These are phyloP conservation scores for Cerastoderma edule DNA, from an alignment of 2,888 invertebrate genomes.

Conservation along the genomic window DNA sequence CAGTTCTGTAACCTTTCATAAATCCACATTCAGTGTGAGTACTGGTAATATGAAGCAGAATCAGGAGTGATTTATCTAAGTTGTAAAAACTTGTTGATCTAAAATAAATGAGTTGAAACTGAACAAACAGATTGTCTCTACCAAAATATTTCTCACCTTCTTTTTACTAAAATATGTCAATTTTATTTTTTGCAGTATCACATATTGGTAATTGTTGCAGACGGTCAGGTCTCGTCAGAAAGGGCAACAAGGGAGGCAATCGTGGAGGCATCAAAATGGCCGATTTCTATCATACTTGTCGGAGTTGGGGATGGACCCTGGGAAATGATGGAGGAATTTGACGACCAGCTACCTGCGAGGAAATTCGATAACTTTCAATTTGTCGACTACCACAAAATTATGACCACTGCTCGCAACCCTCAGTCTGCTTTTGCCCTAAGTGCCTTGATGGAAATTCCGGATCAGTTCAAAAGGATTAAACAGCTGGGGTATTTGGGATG, in stretches of 20 bases:
- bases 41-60: no score
- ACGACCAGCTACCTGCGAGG: slow-evolving; percentile 84
- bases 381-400: slow-evolving; percentile 84
- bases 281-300: slow-evolving; percentile 85
- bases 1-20: no score
- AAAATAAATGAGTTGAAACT: no score
- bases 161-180: background rate
- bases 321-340: slow-evolving; percentile 85
- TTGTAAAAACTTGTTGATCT: no score
- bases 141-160: no score
- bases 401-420: slow-evolving; percentile 74
- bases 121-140: no score
- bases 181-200: slow-evolving; percentile 83
- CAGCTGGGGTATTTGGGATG: slow-evolving; percentile 65
- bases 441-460: slow-evolving; percentile 85
- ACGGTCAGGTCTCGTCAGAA: slow-evolving; percentile 85
- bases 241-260: slow-evolving; percentile 84
- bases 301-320: slow-evolving; percentile 86
- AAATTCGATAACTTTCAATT: slow-evolving; percentile 86
- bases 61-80: no score
- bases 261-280: slow-evolving; percentile 85
- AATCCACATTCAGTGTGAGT: no score
- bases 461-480: slow-evolving; percentile 83
- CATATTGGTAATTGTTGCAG: slow-evolving; percentile 85
- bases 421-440: slow-evolving; percentile 85